Conservation (phyloP, 2,113 vertebrate genomes). For the Mus pahari region DNA sequence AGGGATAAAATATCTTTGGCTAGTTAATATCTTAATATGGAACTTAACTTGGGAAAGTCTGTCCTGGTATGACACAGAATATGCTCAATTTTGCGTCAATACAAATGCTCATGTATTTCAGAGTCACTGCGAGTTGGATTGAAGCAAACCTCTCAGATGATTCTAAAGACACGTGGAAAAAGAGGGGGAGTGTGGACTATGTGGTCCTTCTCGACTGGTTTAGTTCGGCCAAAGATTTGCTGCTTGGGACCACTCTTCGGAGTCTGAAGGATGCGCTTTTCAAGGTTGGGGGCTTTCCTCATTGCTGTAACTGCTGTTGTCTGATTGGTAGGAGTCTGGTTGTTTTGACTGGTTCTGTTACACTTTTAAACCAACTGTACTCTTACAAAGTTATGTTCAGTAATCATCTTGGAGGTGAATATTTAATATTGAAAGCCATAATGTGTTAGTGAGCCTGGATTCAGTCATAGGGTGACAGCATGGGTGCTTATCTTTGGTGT, state of each 20-base stretch:
- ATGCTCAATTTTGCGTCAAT: constrained; percentile 27
- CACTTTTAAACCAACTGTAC: constrained; percentile 36
- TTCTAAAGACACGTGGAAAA: constrained; percentile 93
- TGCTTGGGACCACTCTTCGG: constrained; percentile 92
- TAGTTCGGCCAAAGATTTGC: constrained; percentile 93
- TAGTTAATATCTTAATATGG: neutral
- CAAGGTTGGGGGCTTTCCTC: constrained; percentile 89
- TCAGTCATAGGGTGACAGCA: neutral
- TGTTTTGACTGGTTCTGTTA: neutral
- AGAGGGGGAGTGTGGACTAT: constrained; percentile 92
- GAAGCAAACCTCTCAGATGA: constrained; percentile 93
- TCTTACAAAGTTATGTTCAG: constrained; percentile 29
- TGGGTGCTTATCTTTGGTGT: neutral
- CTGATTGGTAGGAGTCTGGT: constrained; percentile 33
- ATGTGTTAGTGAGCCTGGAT: constrained; percentile 13
- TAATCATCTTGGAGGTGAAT: constrained; percentile 20
- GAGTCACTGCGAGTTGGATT: constrained; percentile 94
- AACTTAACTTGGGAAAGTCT: constrained; percentile 31
- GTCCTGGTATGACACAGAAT: neutral
- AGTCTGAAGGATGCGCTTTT: constrained; percentile 98
- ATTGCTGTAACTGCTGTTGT: constrained; percentile 22
- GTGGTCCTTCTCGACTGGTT: constrained; percentile 97
- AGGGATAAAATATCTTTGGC: constrained; percentile 9
- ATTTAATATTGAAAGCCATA: constrained; percentile 25
- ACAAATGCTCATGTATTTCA: constrained; percentile 83